Evolutionary conservation across 2,888 invertebrate species (phyloP).

Genomic region (Sipunculus nudus): DNA sequence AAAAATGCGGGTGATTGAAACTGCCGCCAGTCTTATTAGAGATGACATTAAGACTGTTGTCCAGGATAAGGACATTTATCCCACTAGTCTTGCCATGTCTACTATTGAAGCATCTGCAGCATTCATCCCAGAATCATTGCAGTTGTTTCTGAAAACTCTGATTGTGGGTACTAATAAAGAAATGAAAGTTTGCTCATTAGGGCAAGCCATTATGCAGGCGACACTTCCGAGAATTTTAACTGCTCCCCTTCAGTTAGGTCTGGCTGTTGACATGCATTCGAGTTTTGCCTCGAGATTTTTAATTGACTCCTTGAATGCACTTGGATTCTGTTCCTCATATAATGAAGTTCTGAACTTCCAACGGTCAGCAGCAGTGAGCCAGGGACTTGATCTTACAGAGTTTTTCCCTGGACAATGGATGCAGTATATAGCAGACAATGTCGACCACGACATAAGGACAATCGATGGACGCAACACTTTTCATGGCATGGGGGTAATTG

Average conservation of each 20-base stretch:
- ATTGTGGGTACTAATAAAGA: conserved; percentile 11
- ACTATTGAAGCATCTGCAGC: conserved; percentile 3
- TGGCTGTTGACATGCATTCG: conserved; percentile 40
- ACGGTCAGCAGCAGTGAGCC: no score
- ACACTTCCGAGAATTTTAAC: conserved; percentile 31
- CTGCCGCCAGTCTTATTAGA: conserved; percentile 39
- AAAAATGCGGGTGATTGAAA: conserved; percentile 28
- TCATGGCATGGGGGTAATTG: conserved; percentile 20
- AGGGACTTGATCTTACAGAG: no score
- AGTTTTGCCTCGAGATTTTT: no score
- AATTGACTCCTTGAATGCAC: conserved; percentile 34
- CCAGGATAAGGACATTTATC: conserved; percentile 27
- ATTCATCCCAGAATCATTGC: conserved; percentile 25
- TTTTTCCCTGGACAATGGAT: no score
- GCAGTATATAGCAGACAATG: conserved; percentile 24
- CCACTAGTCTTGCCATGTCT: conserved; percentile 22
- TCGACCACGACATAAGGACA: conserved; percentile 25
- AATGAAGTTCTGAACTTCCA: no score
- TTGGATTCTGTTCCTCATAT: conserved; percentile 43
- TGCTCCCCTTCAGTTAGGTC: conserved; percentile 37
- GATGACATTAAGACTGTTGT: conserved; percentile 37
- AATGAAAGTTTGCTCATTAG: conserved; percentile 31
- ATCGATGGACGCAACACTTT: conserved; percentile 17
- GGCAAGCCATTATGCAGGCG: conserved; percentile 40
- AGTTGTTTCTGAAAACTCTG: conserved; percentile 11